Conservation (phyloP, 1,140 invertebrate genomes). For the Sitodiplosis mosellana region DNA sequence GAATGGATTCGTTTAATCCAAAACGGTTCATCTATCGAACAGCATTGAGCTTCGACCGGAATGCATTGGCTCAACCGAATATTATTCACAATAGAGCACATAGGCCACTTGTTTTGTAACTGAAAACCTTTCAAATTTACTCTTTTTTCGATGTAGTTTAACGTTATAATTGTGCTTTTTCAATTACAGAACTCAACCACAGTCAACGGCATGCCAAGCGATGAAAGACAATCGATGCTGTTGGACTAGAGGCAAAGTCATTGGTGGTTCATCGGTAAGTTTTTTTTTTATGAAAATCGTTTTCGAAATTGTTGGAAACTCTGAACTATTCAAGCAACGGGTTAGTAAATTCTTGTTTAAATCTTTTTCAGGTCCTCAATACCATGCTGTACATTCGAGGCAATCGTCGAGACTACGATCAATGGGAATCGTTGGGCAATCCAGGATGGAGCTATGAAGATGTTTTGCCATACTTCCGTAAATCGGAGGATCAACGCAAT, state of each 20-base stretch:
- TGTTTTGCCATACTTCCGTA: slow-evolving; percentile 72
- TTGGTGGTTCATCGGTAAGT: slow-evolving; percentile 79
- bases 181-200: slow-evolving; percentile 55
- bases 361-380: no score
- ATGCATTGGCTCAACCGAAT: background rate
- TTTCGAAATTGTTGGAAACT: no score
- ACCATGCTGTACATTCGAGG: slow-evolving; percentile 87
- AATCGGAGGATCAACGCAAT: slow-evolving; percentile 67
- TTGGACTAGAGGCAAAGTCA: slow-evolving; percentile 68
- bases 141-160: background rate
- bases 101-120: background rate
- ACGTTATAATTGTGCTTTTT: background rate
- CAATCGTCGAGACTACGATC: slow-evolving; percentile 73
- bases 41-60: background rate
- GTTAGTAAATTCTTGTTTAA: no score
- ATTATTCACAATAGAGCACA: background rate
- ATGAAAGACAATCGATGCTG: slow-evolving; percentile 62
- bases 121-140: background rate
- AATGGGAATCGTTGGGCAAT: slow-evolving; percentile 77
- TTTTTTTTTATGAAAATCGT: no score
- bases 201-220: slow-evolving; percentile 64
- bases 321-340: no score
- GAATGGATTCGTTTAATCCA: background rate
- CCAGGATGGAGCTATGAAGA: slow-evolving; percentile 78
- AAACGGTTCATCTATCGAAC: background rate